These are phyloP conservation scores for Gasteruption jaculator DNA, from an alignment of 2,888 invertebrate species.

Conservation along the genomic window DNA sequence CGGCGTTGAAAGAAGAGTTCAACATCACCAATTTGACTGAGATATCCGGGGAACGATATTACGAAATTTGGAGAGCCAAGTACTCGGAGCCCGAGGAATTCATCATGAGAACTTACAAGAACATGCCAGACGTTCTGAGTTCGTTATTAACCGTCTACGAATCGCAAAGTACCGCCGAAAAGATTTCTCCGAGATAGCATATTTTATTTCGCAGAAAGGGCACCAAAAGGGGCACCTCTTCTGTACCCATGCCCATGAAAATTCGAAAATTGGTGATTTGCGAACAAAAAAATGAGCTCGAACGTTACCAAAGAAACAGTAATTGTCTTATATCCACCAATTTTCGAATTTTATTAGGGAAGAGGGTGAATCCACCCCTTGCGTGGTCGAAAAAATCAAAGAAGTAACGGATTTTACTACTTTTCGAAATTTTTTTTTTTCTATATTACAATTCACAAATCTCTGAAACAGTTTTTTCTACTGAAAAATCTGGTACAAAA, in stretches of 20 bases:
- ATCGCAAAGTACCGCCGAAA: constrained; percentile 20
- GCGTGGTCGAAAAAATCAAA: background rate
- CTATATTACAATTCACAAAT: too few species aligned
- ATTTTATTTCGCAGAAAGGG: too few species aligned
- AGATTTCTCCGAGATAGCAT: too few species aligned
- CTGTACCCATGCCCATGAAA: too few species aligned
- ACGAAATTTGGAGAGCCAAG: constrained; percentile 51
- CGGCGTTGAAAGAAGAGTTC: constrained; percentile 51
- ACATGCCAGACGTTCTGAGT: constrained; percentile 19
- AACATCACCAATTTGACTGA: constrained; percentile 40
- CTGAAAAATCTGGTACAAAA: too few species aligned
- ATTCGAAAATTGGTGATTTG: too few species aligned
- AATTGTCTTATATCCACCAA: too few species aligned
- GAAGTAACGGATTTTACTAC: background rate
- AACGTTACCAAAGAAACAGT: too few species aligned
- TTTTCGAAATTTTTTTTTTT: background rate
- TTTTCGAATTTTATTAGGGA: too few species aligned
- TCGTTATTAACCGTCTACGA: constrained; percentile 24
- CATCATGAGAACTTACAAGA: constrained; percentile 28
- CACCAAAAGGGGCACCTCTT: too few species aligned
- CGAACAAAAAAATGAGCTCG: too few species aligned
- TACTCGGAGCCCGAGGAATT: constrained; percentile 42
- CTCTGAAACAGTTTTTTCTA: too few species aligned
- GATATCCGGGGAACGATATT: constrained; percentile 52
- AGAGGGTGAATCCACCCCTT: background rate